phyloP scores from a whole-genome alignment of 2,888 invertebrate genomes.

The Coenonympha glycerion region DNA sequence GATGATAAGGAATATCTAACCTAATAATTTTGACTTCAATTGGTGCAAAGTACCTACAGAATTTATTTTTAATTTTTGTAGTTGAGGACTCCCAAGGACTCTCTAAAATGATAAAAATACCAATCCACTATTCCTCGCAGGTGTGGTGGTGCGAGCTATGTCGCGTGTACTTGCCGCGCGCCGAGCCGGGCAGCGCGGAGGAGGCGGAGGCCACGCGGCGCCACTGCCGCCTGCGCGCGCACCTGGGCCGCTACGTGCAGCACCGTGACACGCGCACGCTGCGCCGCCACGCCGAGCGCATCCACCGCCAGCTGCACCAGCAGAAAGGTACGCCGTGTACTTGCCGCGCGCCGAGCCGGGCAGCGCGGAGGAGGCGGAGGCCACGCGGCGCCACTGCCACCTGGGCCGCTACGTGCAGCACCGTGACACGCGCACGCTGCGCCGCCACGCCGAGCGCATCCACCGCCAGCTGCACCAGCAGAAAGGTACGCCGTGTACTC shows the following conservation, averaged over 20 bases:
- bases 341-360: slow-evolving; percentile 76
- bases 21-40: too few relatives aligned
- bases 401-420: slow-evolving; percentile 85
- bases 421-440: slow-evolving; percentile 84
- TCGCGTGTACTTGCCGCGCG: slow-evolving; percentile 82
- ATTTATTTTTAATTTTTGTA: too few relatives aligned
- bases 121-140: slow-evolving; percentile 32
- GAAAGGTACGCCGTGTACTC: slow-evolving; percentile 77
- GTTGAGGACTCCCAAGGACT: too few relatives aligned
- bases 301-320: slow-evolving; percentile 77
- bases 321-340: slow-evolving; percentile 47
- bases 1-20: too few relatives aligned
- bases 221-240: slow-evolving; percentile 85
- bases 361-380: slow-evolving; percentile 73
- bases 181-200: slow-evolving; percentile 60
- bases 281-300: slow-evolving; percentile 81
- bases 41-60: too few relatives aligned
- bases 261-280: slow-evolving; percentile 85
- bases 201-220: slow-evolving; percentile 78
- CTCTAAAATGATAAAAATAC: too few relatives aligned
- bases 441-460: slow-evolving; percentile 82
- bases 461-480: slow-evolving; percentile 76
- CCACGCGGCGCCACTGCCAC: slow-evolving; percentile 84
- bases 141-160: slow-evolving; percentile 86
- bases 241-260: slow-evolving; percentile 85